Evolutionary conservation across 2,113 vertebrate species (phyloP).

Genomic region (Chlamydotis undulata): DNA sequence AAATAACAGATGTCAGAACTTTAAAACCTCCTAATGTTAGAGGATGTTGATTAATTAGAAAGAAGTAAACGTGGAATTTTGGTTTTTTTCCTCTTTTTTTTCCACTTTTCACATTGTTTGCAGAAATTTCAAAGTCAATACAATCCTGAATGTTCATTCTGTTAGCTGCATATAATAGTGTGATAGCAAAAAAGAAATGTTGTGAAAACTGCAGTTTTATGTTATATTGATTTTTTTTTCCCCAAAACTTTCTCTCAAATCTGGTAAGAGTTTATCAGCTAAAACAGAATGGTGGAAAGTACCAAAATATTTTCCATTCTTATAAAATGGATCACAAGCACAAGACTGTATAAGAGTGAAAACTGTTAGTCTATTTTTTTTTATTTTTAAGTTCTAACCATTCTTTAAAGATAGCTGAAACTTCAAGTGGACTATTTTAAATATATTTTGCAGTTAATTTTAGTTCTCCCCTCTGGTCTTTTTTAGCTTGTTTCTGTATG

Average conservation of each 20-base stretch:
- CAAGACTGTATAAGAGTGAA: background rate
- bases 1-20: background rate
- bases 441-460: constrained; percentile 21
- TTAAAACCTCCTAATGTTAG: background rate
- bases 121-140: background rate
- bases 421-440: background rate
- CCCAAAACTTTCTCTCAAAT: background rate
- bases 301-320: background rate
- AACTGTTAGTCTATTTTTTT: background rate
- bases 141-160: background rate
- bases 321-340: background rate
- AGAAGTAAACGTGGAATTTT: background rate
- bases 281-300: background rate
- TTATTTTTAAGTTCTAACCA: background rate
- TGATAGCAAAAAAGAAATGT: background rate
- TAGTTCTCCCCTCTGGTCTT: constrained; percentile 7
- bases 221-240: background rate
- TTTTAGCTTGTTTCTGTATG: constrained; percentile 2
- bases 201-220: background rate
- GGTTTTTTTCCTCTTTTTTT: background rate
- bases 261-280: background rate
- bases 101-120: background rate
- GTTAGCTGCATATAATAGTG: background rate
- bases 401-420: background rate
- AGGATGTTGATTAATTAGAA: background rate